phyloP scores from a whole-genome alignment of 2,113 vertebrate species.

The Micronycteris hirsuta region DNA sequence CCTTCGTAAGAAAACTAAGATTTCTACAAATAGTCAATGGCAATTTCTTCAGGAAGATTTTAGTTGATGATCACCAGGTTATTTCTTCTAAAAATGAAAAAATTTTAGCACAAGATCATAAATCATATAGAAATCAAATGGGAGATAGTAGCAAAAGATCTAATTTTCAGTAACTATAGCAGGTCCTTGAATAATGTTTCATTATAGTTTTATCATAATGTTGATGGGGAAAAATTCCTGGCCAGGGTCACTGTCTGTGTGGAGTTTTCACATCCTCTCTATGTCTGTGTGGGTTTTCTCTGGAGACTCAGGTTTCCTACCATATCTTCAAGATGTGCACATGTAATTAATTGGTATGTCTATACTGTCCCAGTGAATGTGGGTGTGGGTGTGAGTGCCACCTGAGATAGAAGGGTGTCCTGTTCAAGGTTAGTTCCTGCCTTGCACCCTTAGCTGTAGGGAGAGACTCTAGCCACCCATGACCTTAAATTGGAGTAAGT shows the following conservation, averaged over 20 bases:
- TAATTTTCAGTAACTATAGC: not conserved
- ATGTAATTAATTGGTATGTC: not conserved
- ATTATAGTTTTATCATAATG: not conserved
- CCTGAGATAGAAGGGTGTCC: not conserved
- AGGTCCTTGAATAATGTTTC: not conserved
- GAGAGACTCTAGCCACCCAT: not conserved
- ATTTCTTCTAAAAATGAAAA: not conserved
- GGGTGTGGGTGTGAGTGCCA: not conserved
- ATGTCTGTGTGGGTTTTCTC: not conserved
- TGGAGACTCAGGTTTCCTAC: not conserved
- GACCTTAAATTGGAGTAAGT: not conserved
- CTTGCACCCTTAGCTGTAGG: not conserved
- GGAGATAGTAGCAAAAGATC: not conserved
- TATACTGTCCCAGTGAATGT: not conserved
- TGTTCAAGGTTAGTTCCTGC: not conserved
- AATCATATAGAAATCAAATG: not conserved
- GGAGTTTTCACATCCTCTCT: not conserved
- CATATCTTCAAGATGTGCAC: not conserved
- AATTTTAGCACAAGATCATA: not conserved
- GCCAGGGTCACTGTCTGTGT: not conserved
- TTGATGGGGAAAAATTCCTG: not conserved
- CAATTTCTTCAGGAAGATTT: not conserved
- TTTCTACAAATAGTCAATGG: not conserved
- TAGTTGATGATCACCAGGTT: not conserved
- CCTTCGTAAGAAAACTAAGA: not conserved